Evolutionary conservation across 2,888 invertebrate species (phyloP).

Genomic region (Ypsolopha scabrella): DNA sequence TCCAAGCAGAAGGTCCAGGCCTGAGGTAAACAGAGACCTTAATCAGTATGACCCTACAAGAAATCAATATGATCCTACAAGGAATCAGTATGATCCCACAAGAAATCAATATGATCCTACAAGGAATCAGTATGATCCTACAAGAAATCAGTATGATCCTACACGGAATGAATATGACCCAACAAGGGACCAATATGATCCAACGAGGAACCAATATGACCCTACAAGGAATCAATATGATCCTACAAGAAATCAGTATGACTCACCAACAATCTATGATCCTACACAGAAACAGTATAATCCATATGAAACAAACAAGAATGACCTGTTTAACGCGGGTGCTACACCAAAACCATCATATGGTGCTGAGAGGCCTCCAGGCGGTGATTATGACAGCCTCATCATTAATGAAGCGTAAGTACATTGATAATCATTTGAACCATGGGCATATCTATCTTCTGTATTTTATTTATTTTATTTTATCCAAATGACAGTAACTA

Average conservation of each 20-base stretch:
- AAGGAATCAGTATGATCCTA: conserved; percentile 8
- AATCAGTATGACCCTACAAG: conserved; percentile 12
- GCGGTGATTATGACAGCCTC: conserved; percentile 56
- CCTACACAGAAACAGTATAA: conserved; percentile 8
- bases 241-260: conserved; percentile 4
- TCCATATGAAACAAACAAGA: conserved; percentile 9
- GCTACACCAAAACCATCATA: conserved; percentile 38
- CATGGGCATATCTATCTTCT: no score
- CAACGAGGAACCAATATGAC: conserved; percentile 23
- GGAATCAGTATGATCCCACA: conserved; percentile 3
- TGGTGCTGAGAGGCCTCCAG: conserved; percentile 27
- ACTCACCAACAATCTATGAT: background rate
- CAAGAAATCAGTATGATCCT: conserved; percentile 23
- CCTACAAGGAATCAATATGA: conserved; percentile 15
- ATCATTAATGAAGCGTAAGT: conserved; percentile 71
- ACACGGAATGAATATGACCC: conserved; percentile 18
- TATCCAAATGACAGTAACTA: no score
- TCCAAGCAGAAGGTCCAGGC: conserved; percentile 7
- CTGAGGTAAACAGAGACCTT: background rate
- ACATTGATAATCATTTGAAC: background rate
- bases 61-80: conserved; percentile 27
- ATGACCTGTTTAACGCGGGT: conserved; percentile 15
- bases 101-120: conserved; percentile 5
- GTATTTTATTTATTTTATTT: no score
- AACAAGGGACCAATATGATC: conserved; percentile 13